These are phyloP conservation scores for Ceratina calcarata DNA, from an alignment of 1,140 invertebrate species.

Conservation along the genomic window DNA sequence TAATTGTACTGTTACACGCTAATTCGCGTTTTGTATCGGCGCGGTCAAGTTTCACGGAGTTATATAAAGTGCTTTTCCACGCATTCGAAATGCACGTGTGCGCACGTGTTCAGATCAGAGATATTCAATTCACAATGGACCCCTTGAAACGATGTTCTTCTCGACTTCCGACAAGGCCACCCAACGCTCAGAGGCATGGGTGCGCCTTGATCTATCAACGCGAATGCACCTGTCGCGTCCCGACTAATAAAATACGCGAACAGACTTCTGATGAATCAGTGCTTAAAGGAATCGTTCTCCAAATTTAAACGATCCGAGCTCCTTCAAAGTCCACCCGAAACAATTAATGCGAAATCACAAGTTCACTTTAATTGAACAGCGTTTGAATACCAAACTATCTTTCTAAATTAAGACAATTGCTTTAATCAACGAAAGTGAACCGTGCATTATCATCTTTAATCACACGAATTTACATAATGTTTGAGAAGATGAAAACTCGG, in stretches of 20 bases:
- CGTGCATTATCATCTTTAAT: too few species aligned
- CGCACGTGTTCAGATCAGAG: slow-evolving; percentile 1
- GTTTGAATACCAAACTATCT: neutral
- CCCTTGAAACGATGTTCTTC: slow-evolving; percentile 16
- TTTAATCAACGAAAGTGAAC: too few species aligned
- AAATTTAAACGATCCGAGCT: too few species aligned
- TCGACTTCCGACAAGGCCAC: slow-evolving; percentile 4
- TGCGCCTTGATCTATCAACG: neutral
- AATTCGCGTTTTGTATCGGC: neutral
- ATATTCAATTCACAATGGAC: slow-evolving; percentile 1
- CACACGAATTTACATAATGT: too few species aligned
- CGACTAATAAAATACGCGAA: neutral
- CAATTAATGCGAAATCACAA: too few species aligned
- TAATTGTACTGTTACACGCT: neutral
- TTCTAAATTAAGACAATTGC: too few species aligned
- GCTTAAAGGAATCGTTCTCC: too few species aligned
- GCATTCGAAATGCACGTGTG: slow-evolving; percentile 7
- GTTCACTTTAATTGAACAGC: neutral
- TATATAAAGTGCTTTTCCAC: neutral
- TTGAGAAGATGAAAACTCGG: too few species aligned
- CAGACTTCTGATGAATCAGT: too few species aligned
- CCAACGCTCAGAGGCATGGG: neutral
- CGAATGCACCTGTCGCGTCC: slow-evolving; percentile 47
- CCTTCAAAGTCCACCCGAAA: too few species aligned
- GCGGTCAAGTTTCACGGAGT: neutral